A percentile compares a stretch with the other conserved stretches of the same genome.
These are phyloP conservation scores for Oxyruncus cristatus DNA, from an alignment of 2,113 vertebrate genomes.

Conservation along the genomic window DNA sequence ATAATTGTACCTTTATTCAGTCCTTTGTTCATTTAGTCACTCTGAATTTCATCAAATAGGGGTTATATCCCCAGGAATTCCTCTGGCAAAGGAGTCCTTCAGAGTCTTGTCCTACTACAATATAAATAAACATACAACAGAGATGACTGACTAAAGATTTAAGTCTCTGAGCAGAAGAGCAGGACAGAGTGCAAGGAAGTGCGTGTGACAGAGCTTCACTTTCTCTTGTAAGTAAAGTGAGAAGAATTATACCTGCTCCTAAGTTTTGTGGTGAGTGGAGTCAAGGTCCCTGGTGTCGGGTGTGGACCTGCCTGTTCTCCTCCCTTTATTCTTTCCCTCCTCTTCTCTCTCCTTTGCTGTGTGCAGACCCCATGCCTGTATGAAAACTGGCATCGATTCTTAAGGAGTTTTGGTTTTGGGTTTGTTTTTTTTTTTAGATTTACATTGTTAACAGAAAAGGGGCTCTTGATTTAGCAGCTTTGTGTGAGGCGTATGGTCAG, in stretches of 20 bases:
- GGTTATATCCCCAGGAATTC: neutral
- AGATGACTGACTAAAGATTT: neutral
- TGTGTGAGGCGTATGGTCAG: neutral
- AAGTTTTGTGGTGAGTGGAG: neutral
- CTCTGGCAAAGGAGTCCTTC: neutral
- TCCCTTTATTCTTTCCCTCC: neutral
- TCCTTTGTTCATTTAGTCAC: neutral
- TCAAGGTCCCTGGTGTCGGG: neutral
- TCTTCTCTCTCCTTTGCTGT: neutral
- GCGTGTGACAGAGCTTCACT: neutral
- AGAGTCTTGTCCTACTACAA: neutral
- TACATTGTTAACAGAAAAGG: neutral
- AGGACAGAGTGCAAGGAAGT: neutral
- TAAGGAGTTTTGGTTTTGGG: neutral
- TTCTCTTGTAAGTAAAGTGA: neutral
- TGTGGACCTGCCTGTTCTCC: neutral
- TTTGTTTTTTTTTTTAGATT: neutral
- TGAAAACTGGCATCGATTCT: neutral
- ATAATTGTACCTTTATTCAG: neutral
- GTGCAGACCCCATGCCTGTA: neutral
- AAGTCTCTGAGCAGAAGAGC: neutral
- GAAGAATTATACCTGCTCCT: neutral
- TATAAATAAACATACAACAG: neutral
- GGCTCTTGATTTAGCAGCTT: neutral
- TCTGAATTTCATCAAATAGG: neutral